Evolutionary conservation across 1,140 invertebrate species (phyloP), one percentile per base, ranked within the genome.

Genomic region (Campoletis sonorensis): DNA sequence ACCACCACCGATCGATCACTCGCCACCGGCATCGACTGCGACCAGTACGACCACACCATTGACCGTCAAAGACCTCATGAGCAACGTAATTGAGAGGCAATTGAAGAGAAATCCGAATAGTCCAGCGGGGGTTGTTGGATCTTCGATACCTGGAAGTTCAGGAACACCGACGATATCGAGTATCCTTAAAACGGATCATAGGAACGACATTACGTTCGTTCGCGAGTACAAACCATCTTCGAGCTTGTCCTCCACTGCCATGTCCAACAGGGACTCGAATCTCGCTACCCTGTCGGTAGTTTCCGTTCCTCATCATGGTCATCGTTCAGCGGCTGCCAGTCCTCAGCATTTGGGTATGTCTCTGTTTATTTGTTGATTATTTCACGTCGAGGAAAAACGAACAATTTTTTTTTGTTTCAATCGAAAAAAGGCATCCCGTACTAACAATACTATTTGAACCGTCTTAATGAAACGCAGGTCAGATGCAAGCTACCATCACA

Each of bases 51-150:
- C 90, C 75, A 87, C 92, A 72, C 94, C 93, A 1, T 88, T 96
- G 5, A 96, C 95, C 4, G 95, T 96, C 7, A 94, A 95, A 81
- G 96, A 97, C 90, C 92, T 97, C 23, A 94, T 97, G 91, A 90
- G 95, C 54, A 95, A 95, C 83, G 95, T 96, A 54, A 96, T 96
- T 73, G 96, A 96, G 85, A 94, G 94, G 89, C 94, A 94, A 77
- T 87, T 96, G 1, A 94, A 94, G 89, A 95, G 95, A 84, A 95
- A 94, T 86, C 91, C 93, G 11, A 92, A 92, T 18, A 92, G 90
- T 73, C 92, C 92, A 5, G 86, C 88, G 82, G 90, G 86, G 79
- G 89, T 83, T 71, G 81, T 85, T 15, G 84, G 85, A 64, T 86
- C 88, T 5, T 87, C 87, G 51, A 81, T 89, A 13, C 83, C 90